Percentiles rank a stretch among this genome's conserved stretches.
Evolutionary conservation across 2,888 invertebrate genomes (phyloP).

Genomic region (Ornithoptera priamus): DNA sequence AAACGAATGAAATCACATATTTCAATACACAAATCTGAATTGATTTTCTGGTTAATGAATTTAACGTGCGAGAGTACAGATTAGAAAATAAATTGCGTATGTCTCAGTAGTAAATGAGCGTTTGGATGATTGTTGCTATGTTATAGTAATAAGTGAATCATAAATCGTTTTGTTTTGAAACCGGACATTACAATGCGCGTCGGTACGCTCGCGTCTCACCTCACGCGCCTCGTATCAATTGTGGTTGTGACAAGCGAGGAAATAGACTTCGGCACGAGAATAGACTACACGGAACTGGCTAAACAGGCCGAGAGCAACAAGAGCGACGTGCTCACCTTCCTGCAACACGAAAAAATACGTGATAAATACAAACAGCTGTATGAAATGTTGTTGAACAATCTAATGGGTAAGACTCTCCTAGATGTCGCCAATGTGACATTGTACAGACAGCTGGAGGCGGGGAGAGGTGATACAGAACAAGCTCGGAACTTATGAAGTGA

Average conservation of each 20-base stretch:
- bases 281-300: constrained; percentile 62
- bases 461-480: too few relatives aligned
- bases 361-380: constrained; percentile 57
- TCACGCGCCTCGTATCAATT: neutral
- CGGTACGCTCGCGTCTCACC: too few relatives aligned
- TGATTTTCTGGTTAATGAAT: constrained; percentile 8
- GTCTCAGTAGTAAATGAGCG: too few relatives aligned
- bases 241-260: constrained; percentile 1
- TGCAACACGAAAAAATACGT: constrained; percentile 52
- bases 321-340: constrained; percentile 54
- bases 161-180: too few relatives aligned
- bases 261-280: constrained; percentile 21
- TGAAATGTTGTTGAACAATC: constrained; percentile 49
- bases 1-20: neutral
- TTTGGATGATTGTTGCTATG: too few relatives aligned
- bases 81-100: neutral
- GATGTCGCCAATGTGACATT: too few relatives aligned
- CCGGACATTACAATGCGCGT: too few relatives aligned
- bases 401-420: constrained; percentile 46
- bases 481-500: too few relatives aligned
- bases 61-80: neutral
- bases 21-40: neutral
- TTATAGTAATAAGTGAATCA: too few relatives aligned
- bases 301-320: constrained; percentile 61
- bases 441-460: too few relatives aligned